Conservation (phyloP, 1,140 invertebrate genomes). For the Apis cerana region DNA sequence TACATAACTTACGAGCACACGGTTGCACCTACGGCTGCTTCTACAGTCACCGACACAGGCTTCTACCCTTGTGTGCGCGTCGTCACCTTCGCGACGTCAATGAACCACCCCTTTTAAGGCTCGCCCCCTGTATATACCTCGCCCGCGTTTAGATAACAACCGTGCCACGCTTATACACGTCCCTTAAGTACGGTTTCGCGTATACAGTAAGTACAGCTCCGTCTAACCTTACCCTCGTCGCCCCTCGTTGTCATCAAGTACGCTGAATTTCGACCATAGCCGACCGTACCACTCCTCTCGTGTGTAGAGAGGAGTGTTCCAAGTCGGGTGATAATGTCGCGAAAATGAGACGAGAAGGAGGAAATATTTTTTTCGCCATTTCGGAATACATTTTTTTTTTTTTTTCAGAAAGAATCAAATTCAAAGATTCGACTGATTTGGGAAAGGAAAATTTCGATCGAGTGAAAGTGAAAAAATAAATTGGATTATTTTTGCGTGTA, state of each 20-base stretch:
- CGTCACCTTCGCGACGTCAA: constrained; percentile 25
- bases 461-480: no score
- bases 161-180: neutral
- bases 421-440: neutral
- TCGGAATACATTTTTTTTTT: no score
- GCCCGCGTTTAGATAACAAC: constrained; percentile 23
- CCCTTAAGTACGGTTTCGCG: constrained; percentile 12
- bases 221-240: constrained; percentile 23
- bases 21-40: neutral
- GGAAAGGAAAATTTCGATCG: no score
- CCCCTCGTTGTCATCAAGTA: constrained; percentile 21
- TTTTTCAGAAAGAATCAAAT: no score
- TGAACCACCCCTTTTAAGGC: constrained; percentile 31
- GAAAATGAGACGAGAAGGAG: no score
- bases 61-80: neutral
- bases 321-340: no score
- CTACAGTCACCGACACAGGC: neutral
- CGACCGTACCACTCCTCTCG: neutral
- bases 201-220: constrained; percentile 28
- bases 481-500: no score
- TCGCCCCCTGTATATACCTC: neutral
- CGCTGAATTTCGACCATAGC: constrained; percentile 16
- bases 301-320: no score
- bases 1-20: constrained; percentile 39
- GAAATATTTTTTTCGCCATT: neutral